Conservation (phyloP, 2,113 vertebrate genomes). For the Procavia capensis region DNA sequence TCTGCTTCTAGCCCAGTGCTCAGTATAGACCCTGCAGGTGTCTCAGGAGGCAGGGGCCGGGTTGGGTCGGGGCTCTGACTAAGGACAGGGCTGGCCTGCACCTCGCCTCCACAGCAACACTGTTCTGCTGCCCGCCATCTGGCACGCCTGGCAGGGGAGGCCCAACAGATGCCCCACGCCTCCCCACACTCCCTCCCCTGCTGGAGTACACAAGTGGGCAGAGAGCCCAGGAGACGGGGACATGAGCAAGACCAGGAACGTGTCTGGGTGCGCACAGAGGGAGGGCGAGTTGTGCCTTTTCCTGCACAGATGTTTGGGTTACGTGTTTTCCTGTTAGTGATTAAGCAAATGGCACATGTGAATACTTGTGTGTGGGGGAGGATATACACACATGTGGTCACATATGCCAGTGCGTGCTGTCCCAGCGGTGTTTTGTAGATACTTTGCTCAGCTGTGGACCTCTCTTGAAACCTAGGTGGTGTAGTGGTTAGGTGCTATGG, state of each 20-base stretch:
- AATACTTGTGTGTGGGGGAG: neutral
- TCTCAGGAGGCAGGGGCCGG: neutral
- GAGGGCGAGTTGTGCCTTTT: no score
- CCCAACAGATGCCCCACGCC: no score
- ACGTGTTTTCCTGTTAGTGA: neutral
- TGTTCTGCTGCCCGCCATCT: neutral
- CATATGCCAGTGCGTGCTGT: fast-evolving
- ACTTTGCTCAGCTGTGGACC: no score
- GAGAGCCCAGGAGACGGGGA: neutral
- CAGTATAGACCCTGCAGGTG: fast-evolving
- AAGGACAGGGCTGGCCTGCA: neutral
- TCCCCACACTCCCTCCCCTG: neutral
- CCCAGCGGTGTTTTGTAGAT: neutral
- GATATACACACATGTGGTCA: fast-evolving
- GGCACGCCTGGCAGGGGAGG: neutral
- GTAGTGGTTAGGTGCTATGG: no score
- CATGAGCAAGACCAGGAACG: neutral
- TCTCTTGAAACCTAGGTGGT: no score
- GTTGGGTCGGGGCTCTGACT: neutral
- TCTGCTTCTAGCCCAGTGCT: neutral
- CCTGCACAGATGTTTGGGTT: neutral
- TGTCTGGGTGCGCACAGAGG: no score
- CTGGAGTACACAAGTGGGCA: neutral
- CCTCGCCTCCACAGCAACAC: fast-evolving
- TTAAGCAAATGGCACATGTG: neutral